Percentiles rank a stretch among this genome's conserved stretches.
These are phyloP conservation scores for Subacronicta megacephala DNA, from an alignment of 2,888 invertebrate species.

Conservation along the genomic window DNA sequence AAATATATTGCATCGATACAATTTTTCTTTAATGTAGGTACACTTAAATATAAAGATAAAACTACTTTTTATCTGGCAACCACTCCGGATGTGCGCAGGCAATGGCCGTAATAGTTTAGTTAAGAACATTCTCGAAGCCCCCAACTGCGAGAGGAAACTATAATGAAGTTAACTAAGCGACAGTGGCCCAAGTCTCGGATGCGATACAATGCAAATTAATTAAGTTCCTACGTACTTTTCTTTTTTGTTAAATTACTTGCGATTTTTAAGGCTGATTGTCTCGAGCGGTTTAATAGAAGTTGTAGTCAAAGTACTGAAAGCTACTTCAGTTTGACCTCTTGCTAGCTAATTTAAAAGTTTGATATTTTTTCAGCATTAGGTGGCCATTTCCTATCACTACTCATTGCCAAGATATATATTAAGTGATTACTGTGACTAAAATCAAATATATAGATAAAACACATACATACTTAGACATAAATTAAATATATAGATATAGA, in stretches of 20 bases:
- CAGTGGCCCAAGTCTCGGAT: slow-evolving; percentile 61
- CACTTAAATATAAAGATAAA: slow-evolving; percentile 32
- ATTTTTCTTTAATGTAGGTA: background rate
- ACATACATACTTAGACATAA: too few relatives aligned
- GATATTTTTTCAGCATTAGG: background rate
- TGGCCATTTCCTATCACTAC: background rate
- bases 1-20: too few relatives aligned
- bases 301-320: slow-evolving; percentile 35
- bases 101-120: slow-evolving; percentile 70
- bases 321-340: slow-evolving; percentile 26
- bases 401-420: too few relatives aligned
- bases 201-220: slow-evolving; percentile 63
- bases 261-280: slow-evolving; percentile 51
- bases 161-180: slow-evolving; percentile 80
- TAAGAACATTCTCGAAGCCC: slow-evolving; percentile 68
- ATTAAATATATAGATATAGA: too few relatives aligned
- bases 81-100: slow-evolving; percentile 54
- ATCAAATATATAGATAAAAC: too few relatives aligned
- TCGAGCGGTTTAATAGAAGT: slow-evolving; percentile 36
- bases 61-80: slow-evolving; percentile 50
- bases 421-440: too few relatives aligned
- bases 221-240: slow-evolving; percentile 53
- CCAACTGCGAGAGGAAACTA: slow-evolving; percentile 71
- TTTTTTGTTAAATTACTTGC: slow-evolving; percentile 52
- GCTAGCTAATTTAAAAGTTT: slow-evolving; percentile 13